Percentiles rank a stretch among this genome's conserved stretches.
Evolutionary conservation across 2,888 invertebrate species (phyloP).

Genomic region (Microctonus aethiopoides): DNA sequence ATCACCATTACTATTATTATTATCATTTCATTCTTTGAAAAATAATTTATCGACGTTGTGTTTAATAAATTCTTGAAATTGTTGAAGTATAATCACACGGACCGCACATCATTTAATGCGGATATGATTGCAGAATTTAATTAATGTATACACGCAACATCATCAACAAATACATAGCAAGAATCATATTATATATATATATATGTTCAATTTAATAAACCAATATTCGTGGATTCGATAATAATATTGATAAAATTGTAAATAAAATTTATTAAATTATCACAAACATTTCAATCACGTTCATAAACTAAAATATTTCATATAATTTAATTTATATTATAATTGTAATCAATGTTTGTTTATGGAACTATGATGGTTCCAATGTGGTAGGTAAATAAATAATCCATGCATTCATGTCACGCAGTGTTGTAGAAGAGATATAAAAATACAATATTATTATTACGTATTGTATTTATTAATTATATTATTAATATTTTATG

Average conservation of each 20-base stretch:
- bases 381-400: constrained; percentile 19
- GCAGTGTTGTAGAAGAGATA: too few species aligned
- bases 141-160: constrained; percentile 1
- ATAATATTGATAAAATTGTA: background rate
- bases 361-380: background rate
- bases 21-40: background rate
- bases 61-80: background rate
- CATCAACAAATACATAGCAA: background rate
- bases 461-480: too few species aligned
- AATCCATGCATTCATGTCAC: constrained; percentile 7
- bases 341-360: background rate
- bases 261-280: background rate
- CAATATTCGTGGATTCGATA: background rate
- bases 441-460: too few species aligned
- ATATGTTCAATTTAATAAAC: background rate
- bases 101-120: background rate
- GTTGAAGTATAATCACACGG: background rate
- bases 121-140: background rate
- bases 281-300: background rate
- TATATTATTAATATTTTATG: too few species aligned
- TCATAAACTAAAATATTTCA: background rate
- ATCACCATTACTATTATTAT: background rate
- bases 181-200: background rate
- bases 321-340: background rate
- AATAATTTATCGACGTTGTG: background rate